These are phyloP conservation scores for Hydrozoanthus gracilis DNA, from an alignment of 92 coral and sea anemone genomes.

Conservation along the genomic window DNA sequence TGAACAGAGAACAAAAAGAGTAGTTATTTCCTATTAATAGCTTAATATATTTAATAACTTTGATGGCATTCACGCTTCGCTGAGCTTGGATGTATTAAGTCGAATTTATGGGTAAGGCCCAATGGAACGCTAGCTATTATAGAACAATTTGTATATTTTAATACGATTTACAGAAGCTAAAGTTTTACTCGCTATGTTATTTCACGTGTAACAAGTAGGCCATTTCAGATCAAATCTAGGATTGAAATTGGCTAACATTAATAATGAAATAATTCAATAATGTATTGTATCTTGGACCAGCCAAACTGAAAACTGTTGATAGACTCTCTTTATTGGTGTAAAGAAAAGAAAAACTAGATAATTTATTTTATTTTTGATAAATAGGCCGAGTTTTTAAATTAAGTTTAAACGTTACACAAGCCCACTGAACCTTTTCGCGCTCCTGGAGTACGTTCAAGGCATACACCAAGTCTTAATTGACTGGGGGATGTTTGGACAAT, in stretches of 20 bases:
- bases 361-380: constrained; percentile 49
- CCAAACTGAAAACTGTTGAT: too few relatives aligned
- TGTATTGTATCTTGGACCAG: neutral
- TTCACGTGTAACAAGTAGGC: neutral
- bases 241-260: too few relatives aligned
- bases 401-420: constrained; percentile 7
- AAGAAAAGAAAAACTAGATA: constrained; percentile 6
- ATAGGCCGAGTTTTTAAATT: constrained; percentile 15
- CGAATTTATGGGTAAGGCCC: neutral
- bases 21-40: constrained; percentile 34
- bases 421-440: neutral
- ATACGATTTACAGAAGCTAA: neutral
- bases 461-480: too few relatives aligned
- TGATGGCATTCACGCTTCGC: neutral
- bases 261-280: too few relatives aligned
- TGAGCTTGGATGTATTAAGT: neutral
- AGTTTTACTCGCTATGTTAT: neutral
- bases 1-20: constrained; percentile 30
- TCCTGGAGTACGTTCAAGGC: too few relatives aligned
- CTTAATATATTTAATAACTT: constrained; percentile 37
- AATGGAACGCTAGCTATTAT: neutral
- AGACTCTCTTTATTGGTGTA: neutral
- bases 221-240: neutral
- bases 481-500: too few relatives aligned
- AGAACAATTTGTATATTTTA: constrained; percentile 32